Evolutionary conservation across 2,888 invertebrate genomes (phyloP), one percentile per base, ranked within the genome.

Genomic region (Bombylius major): DNA sequence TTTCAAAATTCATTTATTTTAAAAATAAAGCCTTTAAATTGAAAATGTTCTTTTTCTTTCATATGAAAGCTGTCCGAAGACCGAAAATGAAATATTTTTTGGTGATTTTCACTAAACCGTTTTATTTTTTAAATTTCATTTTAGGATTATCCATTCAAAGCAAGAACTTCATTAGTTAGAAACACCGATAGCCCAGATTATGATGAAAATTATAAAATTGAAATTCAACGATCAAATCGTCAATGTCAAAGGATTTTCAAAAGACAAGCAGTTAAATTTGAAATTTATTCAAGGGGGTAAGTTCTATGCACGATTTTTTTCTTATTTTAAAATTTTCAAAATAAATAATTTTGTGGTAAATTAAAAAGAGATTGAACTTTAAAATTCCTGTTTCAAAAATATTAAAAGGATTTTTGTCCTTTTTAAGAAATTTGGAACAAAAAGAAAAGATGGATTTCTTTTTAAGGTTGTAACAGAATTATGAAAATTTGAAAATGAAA

Each of bases 221-320:
- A 83, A 52, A 88, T 97, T 56, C 86, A 87, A 63, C 80, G 96
- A 47, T 81, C 81, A 59, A 82, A 87, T 3, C 78, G 94, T 55
- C 82, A 87, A 23, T 90, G 96, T 66, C 84, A 86, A 61, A 76
- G 97, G 51, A 81, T 90, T 39, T 89, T 98, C 70, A 96, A 95
- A 70, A 78, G 94, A 50, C 90, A 94, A 65, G 82, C 83, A 4
- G 76, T 97, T 60, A 98, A 98, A 70, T 82, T 93, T 55, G 95
- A 97, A 75, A 82, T 97, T 11, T 95, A 83, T 77, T 87, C 91
- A 1, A 88, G 89, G 78, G 95, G 96, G 95, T 95, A 76, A 82
- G 83, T 59, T 55, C 4, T 23, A 62, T 5, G 23, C 12, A 47
- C 11, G 34, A 39, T 57, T 56, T 45, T 33, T 57, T 42, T 55